Evolutionary conservation across 2,888 invertebrate genomes (phyloP).

Genomic region (Apodemia hepburni): DNA sequence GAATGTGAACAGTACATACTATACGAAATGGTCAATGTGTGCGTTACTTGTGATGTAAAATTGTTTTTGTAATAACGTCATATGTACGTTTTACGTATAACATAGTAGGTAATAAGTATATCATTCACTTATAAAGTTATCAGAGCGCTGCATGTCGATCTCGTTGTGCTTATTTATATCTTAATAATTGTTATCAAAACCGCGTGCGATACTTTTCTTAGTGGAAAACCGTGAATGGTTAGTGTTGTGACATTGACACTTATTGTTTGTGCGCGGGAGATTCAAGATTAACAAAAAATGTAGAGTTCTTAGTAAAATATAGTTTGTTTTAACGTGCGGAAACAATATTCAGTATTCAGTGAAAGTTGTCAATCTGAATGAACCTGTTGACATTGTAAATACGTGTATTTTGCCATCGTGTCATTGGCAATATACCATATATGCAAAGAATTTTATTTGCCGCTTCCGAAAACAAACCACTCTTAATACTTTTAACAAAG

Average conservation of each 20-base stretch:
- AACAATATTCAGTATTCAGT: slow-evolving; percentile 36
- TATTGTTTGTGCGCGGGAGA: slow-evolving; percentile 54
- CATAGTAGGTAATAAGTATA: slow-evolving; percentile 29
- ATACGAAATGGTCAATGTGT: slow-evolving; percentile 50
- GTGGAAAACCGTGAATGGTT: slow-evolving; percentile 32
- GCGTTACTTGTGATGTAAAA: slow-evolving; percentile 41
- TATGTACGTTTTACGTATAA: slow-evolving; percentile 21
- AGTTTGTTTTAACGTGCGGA: slow-evolving; percentile 22
- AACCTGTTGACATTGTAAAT: slow-evolving; percentile 55
- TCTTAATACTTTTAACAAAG: not conserved
- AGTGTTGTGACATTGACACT: slow-evolving; percentile 56
- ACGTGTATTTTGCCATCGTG: slow-evolving; percentile 47
- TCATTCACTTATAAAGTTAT: slow-evolving; percentile 39
- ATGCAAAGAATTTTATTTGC: slow-evolving; percentile 48
- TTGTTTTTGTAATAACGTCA: slow-evolving; percentile 31
- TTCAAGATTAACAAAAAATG: slow-evolving; percentile 40
- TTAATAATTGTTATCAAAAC: slow-evolving; percentile 31
- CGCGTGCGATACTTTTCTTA: slow-evolving; percentile 39
- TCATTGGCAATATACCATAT: slow-evolving; percentile 61
- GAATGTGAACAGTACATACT: slow-evolving; percentile 37
- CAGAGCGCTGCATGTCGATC: slow-evolving; percentile 29
- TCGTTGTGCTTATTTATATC: slow-evolving; percentile 22
- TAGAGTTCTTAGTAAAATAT: slow-evolving; percentile 24
- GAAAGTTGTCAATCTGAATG: slow-evolving; percentile 58
- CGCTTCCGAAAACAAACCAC: slow-evolving; percentile 41